Percentiles rank a stretch among this genome's conserved stretches.
These are phyloP conservation scores for Hirundichthys speculiger DNA, from an alignment of 2,113 vertebrate genomes.

Conservation along the genomic window DNA sequence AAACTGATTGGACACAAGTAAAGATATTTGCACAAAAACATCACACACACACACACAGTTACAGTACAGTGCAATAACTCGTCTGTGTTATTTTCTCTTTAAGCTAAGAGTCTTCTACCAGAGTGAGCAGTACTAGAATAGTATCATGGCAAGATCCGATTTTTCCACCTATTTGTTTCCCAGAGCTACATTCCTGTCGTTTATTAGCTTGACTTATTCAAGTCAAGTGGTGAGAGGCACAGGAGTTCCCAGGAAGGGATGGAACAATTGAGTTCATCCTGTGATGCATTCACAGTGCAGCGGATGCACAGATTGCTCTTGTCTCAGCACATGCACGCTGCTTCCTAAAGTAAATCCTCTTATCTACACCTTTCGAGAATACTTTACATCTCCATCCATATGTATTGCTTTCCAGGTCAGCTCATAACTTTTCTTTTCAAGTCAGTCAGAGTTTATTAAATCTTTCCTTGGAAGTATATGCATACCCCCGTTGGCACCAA, in stretches of 20 bases:
- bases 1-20: conserved; percentile 18
- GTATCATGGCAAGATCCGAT: conserved; percentile 4
- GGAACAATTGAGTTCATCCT: background rate
- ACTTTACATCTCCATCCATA: conserved; percentile 43
- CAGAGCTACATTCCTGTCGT: conserved; percentile 27
- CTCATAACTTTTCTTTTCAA: conserved; percentile 45
- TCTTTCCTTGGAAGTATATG: conserved; percentile 14
- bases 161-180: conserved; percentile 22
- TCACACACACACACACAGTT: background rate
- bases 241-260: conserved; percentile 16
- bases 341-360: conserved; percentile 31
- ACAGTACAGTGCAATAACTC: background rate
- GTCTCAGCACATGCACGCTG: background rate
- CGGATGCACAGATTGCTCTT: background rate
- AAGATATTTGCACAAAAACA: conserved; percentile 12
- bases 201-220: conserved; percentile 58
- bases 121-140: background rate
- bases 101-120: background rate
- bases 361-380: conserved; percentile 26
- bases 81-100: background rate
- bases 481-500: background rate
- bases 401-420: conserved; percentile 41
- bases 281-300: background rate
- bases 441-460: conserved; percentile 19
- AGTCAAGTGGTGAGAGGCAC: conserved; percentile 43